A percentile compares a stretch with the other conserved stretches of the same genome.
phyloP scores from a whole-genome alignment of 2,113 vertebrate species.

The Dasyprocta punctata region DNA sequence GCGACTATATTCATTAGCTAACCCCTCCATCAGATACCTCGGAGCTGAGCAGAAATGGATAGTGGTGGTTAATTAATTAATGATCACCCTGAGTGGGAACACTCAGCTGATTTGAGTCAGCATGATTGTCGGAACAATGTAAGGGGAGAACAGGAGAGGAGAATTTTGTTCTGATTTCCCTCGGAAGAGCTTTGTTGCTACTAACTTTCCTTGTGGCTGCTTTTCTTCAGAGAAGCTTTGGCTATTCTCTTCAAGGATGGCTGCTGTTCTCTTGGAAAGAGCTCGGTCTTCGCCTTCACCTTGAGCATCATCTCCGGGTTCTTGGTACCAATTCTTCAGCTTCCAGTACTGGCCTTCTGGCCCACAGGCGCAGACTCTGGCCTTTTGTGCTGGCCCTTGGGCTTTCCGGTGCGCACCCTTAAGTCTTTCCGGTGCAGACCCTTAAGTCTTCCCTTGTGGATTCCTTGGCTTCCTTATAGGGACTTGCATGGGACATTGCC shows the following conservation, averaged over 20 bases:
- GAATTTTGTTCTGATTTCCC: not conserved
- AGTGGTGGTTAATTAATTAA: not conserved
- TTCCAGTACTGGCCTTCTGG: not conserved
- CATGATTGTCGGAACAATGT: not conserved
- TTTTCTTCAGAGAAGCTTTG: not conserved
- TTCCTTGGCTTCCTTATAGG: not conserved
- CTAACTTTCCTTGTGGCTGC: not conserved
- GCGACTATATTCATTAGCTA: not conserved
- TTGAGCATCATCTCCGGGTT: not conserved
- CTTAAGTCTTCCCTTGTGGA: not conserved
- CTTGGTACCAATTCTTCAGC: not conserved
- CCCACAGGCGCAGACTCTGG: not conserved
- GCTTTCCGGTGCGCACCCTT: not conserved
- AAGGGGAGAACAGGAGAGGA: not conserved
- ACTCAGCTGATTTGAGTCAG: not conserved
- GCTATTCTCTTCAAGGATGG: not conserved
- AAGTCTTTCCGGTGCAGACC: not conserved
- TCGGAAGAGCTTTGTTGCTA: not conserved
- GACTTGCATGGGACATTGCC: not conserved
- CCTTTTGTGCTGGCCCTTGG: not conserved
- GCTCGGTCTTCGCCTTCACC: not conserved
- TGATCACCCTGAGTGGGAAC: not conserved
- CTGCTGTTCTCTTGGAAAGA: not conserved
- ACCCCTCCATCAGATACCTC: rapidly evolving
- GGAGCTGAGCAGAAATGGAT: not conserved